Evolutionary conservation across 2,113 vertebrate species (phyloP).

Genomic region (Hyperopisus bebe): DNA sequence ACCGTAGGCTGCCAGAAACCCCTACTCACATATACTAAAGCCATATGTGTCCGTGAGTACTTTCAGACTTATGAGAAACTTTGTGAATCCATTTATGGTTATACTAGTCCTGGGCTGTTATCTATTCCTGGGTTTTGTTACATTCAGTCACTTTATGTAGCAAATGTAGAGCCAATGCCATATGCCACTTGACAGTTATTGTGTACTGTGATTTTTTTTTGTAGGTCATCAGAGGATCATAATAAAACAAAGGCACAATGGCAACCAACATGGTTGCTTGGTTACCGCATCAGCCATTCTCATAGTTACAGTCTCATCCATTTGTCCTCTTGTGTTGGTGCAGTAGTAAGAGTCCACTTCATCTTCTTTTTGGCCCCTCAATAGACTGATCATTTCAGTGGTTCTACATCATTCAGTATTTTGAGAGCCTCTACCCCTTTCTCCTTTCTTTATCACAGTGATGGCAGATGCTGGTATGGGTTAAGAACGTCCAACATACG

Average conservation of each 20-base stretch:
- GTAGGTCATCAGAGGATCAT: neutral
- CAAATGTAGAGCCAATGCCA: neutral
- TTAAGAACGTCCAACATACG: neutral
- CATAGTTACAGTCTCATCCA: neutral
- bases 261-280: slow-evolving; percentile 1
- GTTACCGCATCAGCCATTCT: neutral
- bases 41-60: neutral
- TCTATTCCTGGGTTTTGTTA: neutral
- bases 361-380: neutral
- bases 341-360: neutral
- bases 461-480: neutral
- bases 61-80: neutral
- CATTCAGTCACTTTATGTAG: neutral
- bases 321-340: neutral
- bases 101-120: neutral
- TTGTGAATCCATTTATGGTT: neutral
- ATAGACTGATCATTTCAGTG: neutral
- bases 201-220: neutral
- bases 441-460: neutral
- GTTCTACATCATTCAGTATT: neutral
- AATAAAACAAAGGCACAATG: neutral
- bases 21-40: neutral
- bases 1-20: neutral
- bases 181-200: neutral
- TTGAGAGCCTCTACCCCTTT: neutral